Conservation (phyloP, 2,113 vertebrate species). For the Urocynchramus pylzowi region DNA sequence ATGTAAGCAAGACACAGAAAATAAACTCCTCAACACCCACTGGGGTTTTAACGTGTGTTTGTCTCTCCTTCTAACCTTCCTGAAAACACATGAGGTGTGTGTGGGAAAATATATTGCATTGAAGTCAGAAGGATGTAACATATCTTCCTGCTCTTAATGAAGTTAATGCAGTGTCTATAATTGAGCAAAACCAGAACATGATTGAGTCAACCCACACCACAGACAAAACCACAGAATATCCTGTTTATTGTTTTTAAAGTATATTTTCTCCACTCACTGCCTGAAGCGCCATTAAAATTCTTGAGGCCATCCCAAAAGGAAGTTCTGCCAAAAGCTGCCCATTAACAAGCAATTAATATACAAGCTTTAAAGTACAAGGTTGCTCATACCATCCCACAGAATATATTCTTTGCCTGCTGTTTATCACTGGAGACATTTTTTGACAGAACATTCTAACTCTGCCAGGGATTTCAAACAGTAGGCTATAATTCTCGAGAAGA, state of each 20-base stretch:
- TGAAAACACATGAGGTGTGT: neutral
- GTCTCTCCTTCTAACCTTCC: neutral
- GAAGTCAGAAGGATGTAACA: neutral
- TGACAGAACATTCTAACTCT: constrained; percentile 20
- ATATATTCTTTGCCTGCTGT: constrained; percentile 17
- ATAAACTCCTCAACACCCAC: neutral
- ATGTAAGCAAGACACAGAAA: neutral
- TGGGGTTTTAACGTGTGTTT: neutral
- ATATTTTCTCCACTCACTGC: neutral
- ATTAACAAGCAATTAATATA: constrained; percentile 51
- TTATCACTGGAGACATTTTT: constrained; percentile 21
- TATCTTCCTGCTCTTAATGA: neutral
- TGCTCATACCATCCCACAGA: constrained; percentile 43
- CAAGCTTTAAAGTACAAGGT: constrained; percentile 6
- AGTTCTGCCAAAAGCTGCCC: constrained; percentile 32
- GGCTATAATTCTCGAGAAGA: neutral
- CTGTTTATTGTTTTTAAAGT: neutral
- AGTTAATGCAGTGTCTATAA: neutral
- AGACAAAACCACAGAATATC: neutral
- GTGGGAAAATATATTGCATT: accelerated
- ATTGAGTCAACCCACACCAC: neutral
- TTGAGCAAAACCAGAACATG: neutral
- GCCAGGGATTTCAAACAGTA: constrained; percentile 17
- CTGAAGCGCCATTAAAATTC: constrained; percentile 25
- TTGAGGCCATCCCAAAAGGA: neutral